Conservation (phyloP, 2,113 vertebrate genomes). For the Lethenteron reissneri region DNA sequence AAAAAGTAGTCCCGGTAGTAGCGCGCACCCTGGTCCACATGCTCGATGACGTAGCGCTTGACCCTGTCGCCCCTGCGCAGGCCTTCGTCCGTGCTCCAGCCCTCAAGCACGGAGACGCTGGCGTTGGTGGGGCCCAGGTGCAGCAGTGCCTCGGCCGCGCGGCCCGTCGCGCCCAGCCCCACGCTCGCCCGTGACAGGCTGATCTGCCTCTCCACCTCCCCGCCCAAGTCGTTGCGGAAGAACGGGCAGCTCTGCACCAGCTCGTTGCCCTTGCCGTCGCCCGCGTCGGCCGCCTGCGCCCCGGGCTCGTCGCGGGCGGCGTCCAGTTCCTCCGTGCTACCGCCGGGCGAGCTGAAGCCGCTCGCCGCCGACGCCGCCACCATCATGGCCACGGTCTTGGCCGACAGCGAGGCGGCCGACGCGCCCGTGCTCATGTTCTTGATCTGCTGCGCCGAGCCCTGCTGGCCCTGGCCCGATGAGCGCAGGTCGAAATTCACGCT, state of each 20-base stretch:
- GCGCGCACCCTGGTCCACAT: conserved; percentile 57
- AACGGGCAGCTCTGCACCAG: conserved; percentile 69
- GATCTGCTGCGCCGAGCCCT: conserved; percentile 26
- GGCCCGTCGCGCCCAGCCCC: conserved; percentile 11
- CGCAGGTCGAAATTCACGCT: conserved; percentile 62
- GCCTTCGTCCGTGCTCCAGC: conserved; percentile 31
- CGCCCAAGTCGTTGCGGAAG: conserved; percentile 66
- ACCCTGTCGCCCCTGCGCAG: conserved; percentile 28
- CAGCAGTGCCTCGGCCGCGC: conserved; percentile 8
- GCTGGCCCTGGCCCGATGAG: conserved; percentile 29
- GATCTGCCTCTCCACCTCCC: conserved; percentile 39
- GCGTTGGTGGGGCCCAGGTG: conserved; percentile 41
- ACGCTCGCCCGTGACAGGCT: conserved; percentile 36
- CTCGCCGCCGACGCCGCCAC: conserved; percentile 17
- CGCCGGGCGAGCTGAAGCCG: conserved; percentile 28
- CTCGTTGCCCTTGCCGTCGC: conserved; percentile 32
- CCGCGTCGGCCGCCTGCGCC: conserved; percentile 26
- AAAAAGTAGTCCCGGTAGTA: conserved; percentile 70
- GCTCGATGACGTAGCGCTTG: conserved; percentile 53
- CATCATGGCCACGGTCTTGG: not conserved
- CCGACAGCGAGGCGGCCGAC: conserved; percentile 46
- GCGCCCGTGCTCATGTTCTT: conserved; percentile 64
- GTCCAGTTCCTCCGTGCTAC: conserved; percentile 47
- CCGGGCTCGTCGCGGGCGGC: conserved; percentile 20
- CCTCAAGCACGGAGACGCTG: conserved; percentile 53